Base-by-base conservation (phyloP, 2,113 vertebrate species). In the Protobothrops mucrosquamatus region DNA sequence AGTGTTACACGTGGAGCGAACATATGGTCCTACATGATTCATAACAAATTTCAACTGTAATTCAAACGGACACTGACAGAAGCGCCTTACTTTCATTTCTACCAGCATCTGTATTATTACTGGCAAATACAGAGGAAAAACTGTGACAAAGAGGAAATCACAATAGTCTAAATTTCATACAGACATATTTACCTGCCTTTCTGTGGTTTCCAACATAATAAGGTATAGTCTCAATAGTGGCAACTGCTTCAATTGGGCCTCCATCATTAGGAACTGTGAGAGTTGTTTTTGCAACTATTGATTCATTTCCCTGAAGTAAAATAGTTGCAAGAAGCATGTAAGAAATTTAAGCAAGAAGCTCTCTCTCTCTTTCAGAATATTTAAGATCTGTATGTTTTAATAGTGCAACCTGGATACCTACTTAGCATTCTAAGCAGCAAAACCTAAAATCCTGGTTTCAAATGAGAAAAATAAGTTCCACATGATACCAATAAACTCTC, bases 261-360 rank as follows among this genome's bases (percentile, higher is more conserved):
- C 99, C 99, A 91, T 99, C 97, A 0, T 89, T 96, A 56, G 99
- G 98, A 52, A 99, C 98, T 14, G 97, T 99, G 92, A 99, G 95
- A 20, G 98, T 99, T 61, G 99, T 99, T 97, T 98, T 99, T 24
- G 99, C 98, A 89, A 99, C 98, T 54, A 99, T 98, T 88, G 99
- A 99, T 93, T 99, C 99, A 64, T 98, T 99, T 51, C 96, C 98
- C 99, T 99, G 94, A 3, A 94, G 94, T 0, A 10, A 92, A 29
- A 91, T 3, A 59, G 34, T 43, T 89, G 64, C 15, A 85, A 0
- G 29, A 92, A 56, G 64, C 0, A 22, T 6, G 3, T 39, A 59
- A 6, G 22, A 48, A 26, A 52, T 51, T 6, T 5, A 26, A 14
- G 46, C 10, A 2, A 0, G 0, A 39, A 3, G 43, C 59, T 4